Percentiles rank a stretch among this genome's conserved stretches.
Conservation (phyloP, 2,888 invertebrate genomes). For the Chrysina gloriosa region DNA sequence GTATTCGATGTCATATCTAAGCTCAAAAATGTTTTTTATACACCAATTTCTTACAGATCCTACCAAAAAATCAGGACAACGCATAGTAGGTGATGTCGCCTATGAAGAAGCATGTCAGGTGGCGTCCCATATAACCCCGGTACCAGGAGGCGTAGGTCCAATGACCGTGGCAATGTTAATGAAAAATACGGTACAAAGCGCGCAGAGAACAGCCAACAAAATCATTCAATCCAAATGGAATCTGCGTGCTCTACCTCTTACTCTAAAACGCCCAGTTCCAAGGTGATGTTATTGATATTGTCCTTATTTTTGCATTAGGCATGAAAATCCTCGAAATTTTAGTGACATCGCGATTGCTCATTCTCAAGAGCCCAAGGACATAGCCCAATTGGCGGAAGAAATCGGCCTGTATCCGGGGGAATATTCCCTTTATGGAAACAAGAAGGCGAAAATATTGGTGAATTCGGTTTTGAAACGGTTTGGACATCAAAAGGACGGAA, state of each 20-base stretch:
- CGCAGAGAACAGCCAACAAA: slow-evolving; percentile 72
- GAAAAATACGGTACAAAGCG: slow-evolving; percentile 92
- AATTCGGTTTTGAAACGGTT: slow-evolving; percentile 80
- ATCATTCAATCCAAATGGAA: slow-evolving; percentile 77
- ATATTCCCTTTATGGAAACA: slow-evolving; percentile 90
- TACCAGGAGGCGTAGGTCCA: slow-evolving; percentile 97
- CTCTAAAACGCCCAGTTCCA: slow-evolving; percentile 81
- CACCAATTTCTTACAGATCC: no score
- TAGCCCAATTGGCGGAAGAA: slow-evolving; percentile 81
- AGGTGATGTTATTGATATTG: slow-evolving; percentile 68
- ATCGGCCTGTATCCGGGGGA: slow-evolving; percentile 85
- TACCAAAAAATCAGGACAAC: slow-evolving; percentile 81
- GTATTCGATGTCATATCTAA: neutral
- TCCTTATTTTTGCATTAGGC: slow-evolving; percentile 57
- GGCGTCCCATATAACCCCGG: slow-evolving; percentile 93
- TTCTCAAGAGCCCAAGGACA: slow-evolving; percentile 87
- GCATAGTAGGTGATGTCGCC: slow-evolving; percentile 95
- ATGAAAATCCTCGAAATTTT: slow-evolving; percentile 45
- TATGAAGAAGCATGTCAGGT: slow-evolving; percentile 82
- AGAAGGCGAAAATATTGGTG: slow-evolving; percentile 93
- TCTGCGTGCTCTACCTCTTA: slow-evolving; percentile 75
- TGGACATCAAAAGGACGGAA: slow-evolving; percentile 77
- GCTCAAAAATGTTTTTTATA: neutral
- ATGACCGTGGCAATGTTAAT: slow-evolving; percentile 99
- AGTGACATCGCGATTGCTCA: slow-evolving; percentile 93